Evolutionary conservation across 53 echinoderm and acorn worm genomes (phyloP), one percentile per base, ranked within the genome.

Genomic region (Paelopatides confundens): DNA sequence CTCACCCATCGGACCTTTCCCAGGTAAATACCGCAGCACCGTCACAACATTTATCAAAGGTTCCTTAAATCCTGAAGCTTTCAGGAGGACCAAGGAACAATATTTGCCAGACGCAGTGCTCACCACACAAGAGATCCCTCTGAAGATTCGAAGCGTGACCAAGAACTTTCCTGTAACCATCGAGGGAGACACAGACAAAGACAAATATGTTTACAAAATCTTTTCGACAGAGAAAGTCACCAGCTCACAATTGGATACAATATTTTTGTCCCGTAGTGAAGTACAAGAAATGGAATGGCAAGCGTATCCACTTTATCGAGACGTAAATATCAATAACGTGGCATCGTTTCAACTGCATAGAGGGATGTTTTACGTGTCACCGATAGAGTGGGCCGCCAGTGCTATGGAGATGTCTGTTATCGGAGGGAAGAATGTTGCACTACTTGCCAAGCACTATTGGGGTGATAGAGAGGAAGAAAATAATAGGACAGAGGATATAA

Each of bases 321-420:
- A 83, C 5, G 70, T 83, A 2, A 62, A 48, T 23, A 82, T 90
- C 5, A 87, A 92, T 18, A 65, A 43, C 0, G 53, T 96, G 51
- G 89, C 99, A 5, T 68, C 91, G 7, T 99, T 96, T 74, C 82
- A 92, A 13, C 65, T 96, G 17, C 53, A 89, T 11, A 86, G 89
- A 21, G 93, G 96, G 6, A 26, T 94, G 31, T 96, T 89, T 54
- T 94, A 99, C 76, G 87, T 91, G 21, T 94, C 92, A 83, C 92
- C 92, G 14, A 91, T 99, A 0, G 99, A 99, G 66, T 99, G 99
- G 99, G 95, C 93, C 5, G 99, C 99, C 0, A 99, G 99, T 50
- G 94, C 95, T 0, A 95, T 96, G 91, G 99, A 99, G 79, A 96
- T 99, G 94, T 92, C 91, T 0, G 88, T 87, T 6, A 94, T 96